Evolutionary conservation across 2,113 vertebrate species (phyloP).

Genomic region (Dasyurus viverrinus): DNA sequence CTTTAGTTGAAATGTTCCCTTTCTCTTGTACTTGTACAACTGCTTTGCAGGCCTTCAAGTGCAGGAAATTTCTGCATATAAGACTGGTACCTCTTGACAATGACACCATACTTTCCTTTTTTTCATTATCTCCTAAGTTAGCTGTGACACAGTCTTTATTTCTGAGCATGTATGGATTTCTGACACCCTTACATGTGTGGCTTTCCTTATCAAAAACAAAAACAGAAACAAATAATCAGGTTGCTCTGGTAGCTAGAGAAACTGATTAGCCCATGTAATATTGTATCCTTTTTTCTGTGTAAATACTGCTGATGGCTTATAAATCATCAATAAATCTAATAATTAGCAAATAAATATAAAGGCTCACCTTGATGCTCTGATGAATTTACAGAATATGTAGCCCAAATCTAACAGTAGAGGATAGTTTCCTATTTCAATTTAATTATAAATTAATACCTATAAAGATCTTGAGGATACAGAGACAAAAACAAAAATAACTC

Average conservation of each 20-base stretch:
- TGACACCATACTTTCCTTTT: neutral
- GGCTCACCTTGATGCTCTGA: neutral
- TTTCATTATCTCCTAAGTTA: neutral
- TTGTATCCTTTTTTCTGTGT: neutral
- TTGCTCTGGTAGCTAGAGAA: neutral
- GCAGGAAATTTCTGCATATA: neutral
- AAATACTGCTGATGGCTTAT: neutral
- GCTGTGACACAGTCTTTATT: neutral
- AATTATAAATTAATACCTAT: neutral
- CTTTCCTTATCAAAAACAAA: neutral
- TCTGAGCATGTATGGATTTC: neutral
- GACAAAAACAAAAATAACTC: neutral
- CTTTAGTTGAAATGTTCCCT: neutral
- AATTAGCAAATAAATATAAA: neutral
- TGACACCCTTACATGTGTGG: neutral
- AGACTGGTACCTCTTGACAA: neutral
- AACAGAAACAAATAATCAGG: neutral
- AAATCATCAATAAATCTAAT: neutral
- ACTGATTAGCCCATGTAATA: neutral
- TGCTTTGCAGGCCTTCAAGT: neutral
- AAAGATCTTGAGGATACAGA: neutral
- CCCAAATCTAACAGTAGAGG: neutral
- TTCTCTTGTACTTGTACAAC: neutral
- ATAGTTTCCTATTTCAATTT: neutral
- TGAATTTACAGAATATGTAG: neutral